Evolutionary conservation across 2,113 vertebrate species (phyloP).

Genomic region (Azemiops feae): DNA sequence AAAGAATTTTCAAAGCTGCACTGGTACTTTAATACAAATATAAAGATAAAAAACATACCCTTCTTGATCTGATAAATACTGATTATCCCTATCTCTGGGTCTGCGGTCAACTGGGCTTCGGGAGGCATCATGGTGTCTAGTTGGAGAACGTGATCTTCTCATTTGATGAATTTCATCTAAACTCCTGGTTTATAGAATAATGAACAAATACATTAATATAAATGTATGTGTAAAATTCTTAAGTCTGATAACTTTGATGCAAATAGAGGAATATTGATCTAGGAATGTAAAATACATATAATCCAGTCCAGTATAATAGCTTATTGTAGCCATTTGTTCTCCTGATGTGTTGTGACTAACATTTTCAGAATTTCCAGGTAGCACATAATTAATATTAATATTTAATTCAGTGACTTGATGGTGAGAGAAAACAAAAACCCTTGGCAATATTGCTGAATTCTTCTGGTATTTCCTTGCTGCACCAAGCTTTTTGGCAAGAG

Average conservation of each 20-base stretch:
- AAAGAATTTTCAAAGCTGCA: slow-evolving; percentile 13
- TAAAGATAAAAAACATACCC: slow-evolving; percentile 78
- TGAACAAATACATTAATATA: neutral
- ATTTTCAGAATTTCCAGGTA: neutral
- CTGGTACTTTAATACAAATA: slow-evolving; percentile 14
- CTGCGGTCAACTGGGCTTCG: slow-evolving; percentile 80
- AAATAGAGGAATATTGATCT: neutral
- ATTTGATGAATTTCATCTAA: slow-evolving; percentile 98
- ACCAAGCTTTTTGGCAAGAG: neutral
- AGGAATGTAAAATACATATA: neutral
- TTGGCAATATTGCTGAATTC: neutral
- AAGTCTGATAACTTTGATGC: neutral
- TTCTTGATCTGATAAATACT: slow-evolving; percentile 94
- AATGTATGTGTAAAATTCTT: neutral
- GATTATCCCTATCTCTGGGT: slow-evolving; percentile 88
- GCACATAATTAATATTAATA: neutral
- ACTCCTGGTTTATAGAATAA: slow-evolving; percentile 75
- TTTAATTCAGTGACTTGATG: neutral
- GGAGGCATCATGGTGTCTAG: slow-evolving; percentile 88
- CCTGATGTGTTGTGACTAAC: neutral
- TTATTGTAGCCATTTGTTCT: neutral
- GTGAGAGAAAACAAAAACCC: neutral
- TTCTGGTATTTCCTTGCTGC: neutral
- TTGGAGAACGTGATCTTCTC: slow-evolving; percentile 88
- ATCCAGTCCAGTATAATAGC: neutral